These are phyloP conservation scores for Meandrusa payeni DNA, from an alignment of 2,888 invertebrate species.

Conservation along the genomic window DNA sequence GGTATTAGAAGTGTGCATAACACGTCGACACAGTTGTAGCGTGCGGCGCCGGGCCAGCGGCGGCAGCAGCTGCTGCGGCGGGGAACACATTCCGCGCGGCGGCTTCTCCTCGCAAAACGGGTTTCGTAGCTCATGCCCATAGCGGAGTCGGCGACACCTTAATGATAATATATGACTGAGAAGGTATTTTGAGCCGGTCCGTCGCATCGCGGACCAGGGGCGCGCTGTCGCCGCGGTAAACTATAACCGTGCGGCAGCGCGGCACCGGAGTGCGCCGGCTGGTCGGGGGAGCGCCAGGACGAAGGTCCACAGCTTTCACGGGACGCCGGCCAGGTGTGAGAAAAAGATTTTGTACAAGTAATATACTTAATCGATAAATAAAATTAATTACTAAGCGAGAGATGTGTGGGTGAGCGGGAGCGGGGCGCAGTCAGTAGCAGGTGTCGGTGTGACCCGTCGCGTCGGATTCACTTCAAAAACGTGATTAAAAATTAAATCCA, in stretches of 20 bases:
- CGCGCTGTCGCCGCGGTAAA: too few species aligned
- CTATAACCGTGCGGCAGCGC: too few species aligned
- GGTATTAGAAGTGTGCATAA: too few species aligned
- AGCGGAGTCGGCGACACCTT: slow-evolving; percentile 22
- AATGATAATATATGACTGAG: slow-evolving; percentile 13
- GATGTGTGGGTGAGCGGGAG: too few species aligned
- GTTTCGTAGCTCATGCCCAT: slow-evolving; percentile 16
- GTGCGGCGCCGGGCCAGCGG: not conserved
- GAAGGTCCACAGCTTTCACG: not conserved
- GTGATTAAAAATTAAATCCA: too few species aligned
- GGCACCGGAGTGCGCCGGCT: not conserved
- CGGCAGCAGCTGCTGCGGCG: slow-evolving; percentile 8
- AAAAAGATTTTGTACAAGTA: too few species aligned
- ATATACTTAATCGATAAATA: too few species aligned
- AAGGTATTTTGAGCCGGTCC: slow-evolving; percentile 16
- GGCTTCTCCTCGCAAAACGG: slow-evolving; percentile 11
- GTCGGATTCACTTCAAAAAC: too few species aligned
- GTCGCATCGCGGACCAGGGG: not conserved
- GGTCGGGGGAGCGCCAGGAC: not conserved
- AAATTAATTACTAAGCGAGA: too few species aligned
- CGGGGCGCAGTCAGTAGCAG: too few species aligned
- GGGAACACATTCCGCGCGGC: slow-evolving; percentile 10
- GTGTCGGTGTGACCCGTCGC: too few species aligned
- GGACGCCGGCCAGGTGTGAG: not conserved
- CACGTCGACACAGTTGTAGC: too few species aligned